A percentile compares a stretch with the other conserved stretches of the same genome.
These are phyloP conservation scores for Cosmorhoe ocellata DNA, from an alignment of 2,888 invertebrate genomes.

Conservation along the genomic window DNA sequence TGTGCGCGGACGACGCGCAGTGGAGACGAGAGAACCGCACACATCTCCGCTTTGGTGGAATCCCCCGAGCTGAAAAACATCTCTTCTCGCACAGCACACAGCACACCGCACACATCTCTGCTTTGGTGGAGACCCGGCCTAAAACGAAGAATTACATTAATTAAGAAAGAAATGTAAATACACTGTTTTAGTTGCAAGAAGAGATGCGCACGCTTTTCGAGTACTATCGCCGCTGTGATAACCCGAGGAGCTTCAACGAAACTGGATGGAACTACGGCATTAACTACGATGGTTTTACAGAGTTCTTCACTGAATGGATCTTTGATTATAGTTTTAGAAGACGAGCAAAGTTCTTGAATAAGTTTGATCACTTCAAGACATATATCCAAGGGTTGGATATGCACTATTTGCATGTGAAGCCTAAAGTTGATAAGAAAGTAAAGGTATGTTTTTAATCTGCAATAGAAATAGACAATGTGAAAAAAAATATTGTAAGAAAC, in stretches of 20 bases:
- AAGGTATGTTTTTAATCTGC: conserved; percentile 48
- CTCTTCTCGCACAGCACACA: too few species aligned
- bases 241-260: conserved; percentile 78
- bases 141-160: too few species aligned
- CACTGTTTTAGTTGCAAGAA: conserved; percentile 70
- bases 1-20: too few species aligned
- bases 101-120: too few species aligned
- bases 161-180: too few species aligned
- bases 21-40: too few species aligned
- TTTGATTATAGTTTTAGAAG: conserved; percentile 84
- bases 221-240: conserved; percentile 51
- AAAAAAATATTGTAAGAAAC: too few species aligned
- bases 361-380: conserved; percentile 88
- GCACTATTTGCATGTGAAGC: conserved; percentile 88
- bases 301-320: conserved; percentile 89
- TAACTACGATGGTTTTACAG: conserved; percentile 85
- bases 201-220: conserved; percentile 80
- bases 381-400: conserved; percentile 87
- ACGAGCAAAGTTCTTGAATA: conserved; percentile 85
- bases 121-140: too few species aligned
- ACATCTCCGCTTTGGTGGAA: too few species aligned
- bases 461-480: too few species aligned
- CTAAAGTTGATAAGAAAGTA: conserved; percentile 56
- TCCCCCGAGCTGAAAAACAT: too few species aligned
- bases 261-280: conserved; percentile 91